Base-by-base conservation (phyloP, 2,888 invertebrate species). In the Chymomyza procnemis region DNA sequence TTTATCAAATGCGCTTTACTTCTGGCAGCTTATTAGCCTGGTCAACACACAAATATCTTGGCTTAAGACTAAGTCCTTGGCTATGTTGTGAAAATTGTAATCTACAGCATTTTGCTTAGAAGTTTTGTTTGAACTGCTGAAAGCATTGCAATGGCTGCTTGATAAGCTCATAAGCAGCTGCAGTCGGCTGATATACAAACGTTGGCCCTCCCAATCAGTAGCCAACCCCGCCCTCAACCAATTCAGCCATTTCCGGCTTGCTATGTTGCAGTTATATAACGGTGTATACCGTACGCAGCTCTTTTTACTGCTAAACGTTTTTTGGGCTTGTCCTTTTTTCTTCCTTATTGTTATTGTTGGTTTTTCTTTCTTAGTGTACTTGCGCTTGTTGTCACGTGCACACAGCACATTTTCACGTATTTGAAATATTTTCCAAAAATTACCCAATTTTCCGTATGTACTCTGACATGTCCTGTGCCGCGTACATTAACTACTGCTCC, bases 351-450 rank as follows among this genome's bases (percentile, higher is more conserved):
- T 64, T 34, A 64, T 64, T 78, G 64, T 71, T 75, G 69, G 66
- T 50, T 22, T 22, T 22, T 22, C 8, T 26, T 6, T 26, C 22
- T 61, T 67, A 47, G 65, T 74, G 74, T 75, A 68, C 59, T 71
- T 76, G 60, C 21, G 67, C 61, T 60, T 69, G 75, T 75, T 68
- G 88, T 85, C 86, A 85, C 86, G 85, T 85, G 66, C 85, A 54
- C 26, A 50, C 21, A 61, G 71, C 72, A 76, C 83, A 87, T 87
- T 84, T 88, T 74, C 83, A 84, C 83, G 83, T 84, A 75, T 81
- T 74, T 84, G 71, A 84, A 86, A 84, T 84, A 87, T 84, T 84
- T 84, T 84, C 71, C 54, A 78, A 88, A 83, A 85, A 87, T 87
- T 79, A 87, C 85, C 83, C 76, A 88, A 87, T 82, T 78, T 87